Evolutionary conservation across 2,888 invertebrate genomes (phyloP).

Genomic region (Cephus nigrinus): DNA sequence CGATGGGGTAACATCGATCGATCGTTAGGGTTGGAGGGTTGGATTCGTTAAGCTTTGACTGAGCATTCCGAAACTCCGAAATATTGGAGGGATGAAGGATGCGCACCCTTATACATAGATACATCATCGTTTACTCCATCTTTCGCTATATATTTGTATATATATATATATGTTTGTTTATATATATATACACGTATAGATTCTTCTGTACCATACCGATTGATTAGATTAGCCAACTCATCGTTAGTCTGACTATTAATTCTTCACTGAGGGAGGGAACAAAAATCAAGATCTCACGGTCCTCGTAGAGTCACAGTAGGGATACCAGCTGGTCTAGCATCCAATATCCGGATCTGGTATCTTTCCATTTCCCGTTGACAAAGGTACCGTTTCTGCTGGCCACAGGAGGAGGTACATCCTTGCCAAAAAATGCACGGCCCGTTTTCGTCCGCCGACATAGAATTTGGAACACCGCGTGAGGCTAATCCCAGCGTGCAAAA

Average conservation of each 20-base stretch:
- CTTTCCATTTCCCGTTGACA: not conserved
- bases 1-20: not conserved
- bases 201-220: no score
- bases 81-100: not conserved
- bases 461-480: not conserved
- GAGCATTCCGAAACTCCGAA: not conserved
- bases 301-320: not conserved
- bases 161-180: no score
- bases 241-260: not conserved
- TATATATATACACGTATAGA: no score
- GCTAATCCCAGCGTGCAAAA: conserved; percentile 6
- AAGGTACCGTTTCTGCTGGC: not conserved
- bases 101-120: not conserved
- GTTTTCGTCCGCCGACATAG: not conserved
- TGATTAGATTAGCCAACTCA: not conserved
- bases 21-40: not conserved
- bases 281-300: not conserved
- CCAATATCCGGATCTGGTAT: not conserved
- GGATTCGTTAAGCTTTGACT: not conserved
- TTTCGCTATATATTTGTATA: not conserved
- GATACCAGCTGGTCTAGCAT: not conserved
- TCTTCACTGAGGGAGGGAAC: not conserved
- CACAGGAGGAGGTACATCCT: not conserved
- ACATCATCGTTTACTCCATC: not conserved
- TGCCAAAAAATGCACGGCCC: not conserved